Conservation (phyloP, 2,888 invertebrate species). For the Amphipyra berbera region DNA sequence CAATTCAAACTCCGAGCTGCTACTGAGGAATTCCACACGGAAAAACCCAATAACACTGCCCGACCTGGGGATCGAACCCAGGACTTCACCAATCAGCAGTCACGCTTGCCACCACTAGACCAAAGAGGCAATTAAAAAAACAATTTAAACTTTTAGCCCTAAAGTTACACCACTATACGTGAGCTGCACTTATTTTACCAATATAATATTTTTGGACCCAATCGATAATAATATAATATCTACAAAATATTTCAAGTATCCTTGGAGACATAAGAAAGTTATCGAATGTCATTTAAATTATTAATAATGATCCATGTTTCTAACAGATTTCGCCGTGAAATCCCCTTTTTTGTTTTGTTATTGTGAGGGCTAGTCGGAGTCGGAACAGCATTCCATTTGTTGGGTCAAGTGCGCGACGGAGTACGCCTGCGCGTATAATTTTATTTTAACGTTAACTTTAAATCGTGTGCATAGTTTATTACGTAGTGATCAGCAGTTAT, state of each 20-base stretch:
- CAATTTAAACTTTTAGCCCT: no score
- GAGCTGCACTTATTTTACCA: not conserved
- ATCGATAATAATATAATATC: constrained; percentile 26
- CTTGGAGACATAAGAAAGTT: constrained; percentile 29
- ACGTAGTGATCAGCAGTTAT: constrained; percentile 71
- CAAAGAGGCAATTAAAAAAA: no score
- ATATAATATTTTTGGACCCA: constrained; percentile 12
- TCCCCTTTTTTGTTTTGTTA: constrained; percentile 57
- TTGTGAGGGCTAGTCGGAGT: constrained; percentile 55
- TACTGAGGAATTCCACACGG: no score
- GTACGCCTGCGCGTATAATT: constrained; percentile 43
- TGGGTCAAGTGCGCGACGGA: constrained; percentile 52
- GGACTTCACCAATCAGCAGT: no score
- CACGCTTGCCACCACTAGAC: no score
- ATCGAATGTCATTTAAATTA: constrained; percentile 38
- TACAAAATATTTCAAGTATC: constrained; percentile 30
- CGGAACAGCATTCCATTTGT: constrained; percentile 63
- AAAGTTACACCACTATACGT: no score
- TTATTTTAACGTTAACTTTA: constrained; percentile 47
- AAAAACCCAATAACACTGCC: no score
- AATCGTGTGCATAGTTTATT: constrained; percentile 58
- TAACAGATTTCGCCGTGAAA: constrained; percentile 54
- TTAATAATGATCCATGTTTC: constrained; percentile 57
- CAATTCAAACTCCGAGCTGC: no score
- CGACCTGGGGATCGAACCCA: no score